These are phyloP conservation scores for Neosilurus mollespiculum DNA, from an alignment of 2,797 vertebrate species.

Conservation along the genomic window DNA sequence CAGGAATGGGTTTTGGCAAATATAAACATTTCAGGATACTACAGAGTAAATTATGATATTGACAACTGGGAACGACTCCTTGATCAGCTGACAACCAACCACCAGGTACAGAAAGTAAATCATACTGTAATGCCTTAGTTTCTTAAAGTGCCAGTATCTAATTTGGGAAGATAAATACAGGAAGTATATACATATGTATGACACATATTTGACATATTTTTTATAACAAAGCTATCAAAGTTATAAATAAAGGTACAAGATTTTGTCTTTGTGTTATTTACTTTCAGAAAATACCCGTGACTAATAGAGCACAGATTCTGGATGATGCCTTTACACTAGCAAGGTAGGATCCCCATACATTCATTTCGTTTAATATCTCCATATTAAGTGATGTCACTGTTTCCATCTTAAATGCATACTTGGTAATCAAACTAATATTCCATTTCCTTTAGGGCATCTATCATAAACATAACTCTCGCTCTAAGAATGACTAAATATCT, in stretches of 20 bases:
- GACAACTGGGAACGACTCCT: slow-evolving; percentile 85
- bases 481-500: slow-evolving; percentile 84
- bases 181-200: not conserved
- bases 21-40: slow-evolving; percentile 83
- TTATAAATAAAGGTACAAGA: too few species aligned
- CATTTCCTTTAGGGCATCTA: slow-evolving; percentile 70
- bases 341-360: slow-evolving; percentile 67
- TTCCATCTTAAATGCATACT: not conserved
- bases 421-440: not conserved
- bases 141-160: not conserved
- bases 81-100: slow-evolving; percentile 61
- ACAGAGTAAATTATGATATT: slow-evolving; percentile 89
- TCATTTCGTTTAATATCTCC: not conserved
- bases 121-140: too few species aligned
- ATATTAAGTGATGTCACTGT: slow-evolving; percentile 21
- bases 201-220: not conserved
- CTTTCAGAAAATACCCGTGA: slow-evolving; percentile 79
- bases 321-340: slow-evolving; percentile 89
- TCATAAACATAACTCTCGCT: slow-evolving; percentile 73
- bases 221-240: not conserved
- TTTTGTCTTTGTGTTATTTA: not conserved
- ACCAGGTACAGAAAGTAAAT: slow-evolving; percentile 59
- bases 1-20: slow-evolving; percentile 83
- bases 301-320: slow-evolving; percentile 88
- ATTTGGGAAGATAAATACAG: not conserved